These are phyloP conservation scores for Lypha dubia DNA, from an alignment of 2,888 invertebrate species.

Conservation along the genomic window DNA sequence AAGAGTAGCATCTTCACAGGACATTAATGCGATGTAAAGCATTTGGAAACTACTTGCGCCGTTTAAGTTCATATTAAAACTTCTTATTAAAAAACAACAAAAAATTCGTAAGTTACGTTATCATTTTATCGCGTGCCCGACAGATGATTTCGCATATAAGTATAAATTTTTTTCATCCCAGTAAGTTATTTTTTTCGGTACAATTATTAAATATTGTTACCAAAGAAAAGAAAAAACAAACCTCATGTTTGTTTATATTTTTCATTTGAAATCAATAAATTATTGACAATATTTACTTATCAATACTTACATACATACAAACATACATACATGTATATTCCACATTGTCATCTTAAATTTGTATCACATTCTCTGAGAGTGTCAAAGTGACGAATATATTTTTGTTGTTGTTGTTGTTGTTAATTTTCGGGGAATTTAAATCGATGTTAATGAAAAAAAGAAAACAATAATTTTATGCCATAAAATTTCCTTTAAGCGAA, in stretches of 20 bases:
- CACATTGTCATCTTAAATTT: slow-evolving; percentile 52
- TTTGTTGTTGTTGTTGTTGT: slow-evolving; percentile 1
- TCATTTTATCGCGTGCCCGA: neutral
- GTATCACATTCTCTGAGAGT: slow-evolving; percentile 57
- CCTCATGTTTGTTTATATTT: slow-evolving; percentile 47
- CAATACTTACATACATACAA: slow-evolving; percentile 9
- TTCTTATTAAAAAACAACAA: neutral
- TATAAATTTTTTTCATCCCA: slow-evolving; percentile 23
- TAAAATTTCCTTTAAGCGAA: slow-evolving; percentile 42
- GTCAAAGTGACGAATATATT: slow-evolving; percentile 46
- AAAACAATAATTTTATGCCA: slow-evolving; percentile 32
- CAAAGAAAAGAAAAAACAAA: slow-evolving; percentile 3
- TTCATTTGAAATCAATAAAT: slow-evolving; percentile 55
- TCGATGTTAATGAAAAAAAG: slow-evolving; percentile 38
- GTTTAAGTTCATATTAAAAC: too few species aligned
- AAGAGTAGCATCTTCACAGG: too few species aligned
- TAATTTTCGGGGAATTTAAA: slow-evolving; percentile 45
- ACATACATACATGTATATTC: neutral
- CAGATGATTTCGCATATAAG: slow-evolving; percentile 18
- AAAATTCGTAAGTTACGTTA: neutral
- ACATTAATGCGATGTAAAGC: too few species aligned
- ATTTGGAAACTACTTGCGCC: too few species aligned
- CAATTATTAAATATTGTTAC: slow-evolving; percentile 50
- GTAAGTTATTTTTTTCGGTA: slow-evolving; percentile 25
- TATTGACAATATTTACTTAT: slow-evolving; percentile 59